Conservation (phyloP, 2,797 vertebrate species). For the Gymnoscopelus braueri region DNA sequence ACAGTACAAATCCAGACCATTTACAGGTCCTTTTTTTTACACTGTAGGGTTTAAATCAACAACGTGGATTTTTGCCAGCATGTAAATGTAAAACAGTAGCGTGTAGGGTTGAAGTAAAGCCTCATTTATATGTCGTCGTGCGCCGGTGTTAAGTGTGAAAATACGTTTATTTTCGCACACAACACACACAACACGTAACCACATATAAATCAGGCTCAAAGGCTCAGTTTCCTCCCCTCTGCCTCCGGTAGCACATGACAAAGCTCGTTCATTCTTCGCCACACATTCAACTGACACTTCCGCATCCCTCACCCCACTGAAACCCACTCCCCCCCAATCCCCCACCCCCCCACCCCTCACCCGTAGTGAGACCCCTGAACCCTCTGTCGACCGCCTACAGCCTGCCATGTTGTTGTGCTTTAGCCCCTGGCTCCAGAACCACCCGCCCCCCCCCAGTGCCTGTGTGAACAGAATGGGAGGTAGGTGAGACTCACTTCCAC, state of each 20-base stretch:
- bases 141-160: not conserved
- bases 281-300: slow-evolving; percentile 22
- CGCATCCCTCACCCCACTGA: not conserved
- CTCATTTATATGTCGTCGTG: not conserved
- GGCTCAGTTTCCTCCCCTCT: slow-evolving; percentile 49
- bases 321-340: slow-evolving; percentile 36
- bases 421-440: slow-evolving; percentile 50
- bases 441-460: slow-evolving; percentile 48
- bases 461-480: slow-evolving; percentile 43
- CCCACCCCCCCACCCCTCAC: slow-evolving; percentile 50
- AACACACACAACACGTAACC: too few relatives aligned
- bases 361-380: slow-evolving; percentile 49
- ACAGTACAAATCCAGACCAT: too few relatives aligned
- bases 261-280: slow-evolving; percentile 43
- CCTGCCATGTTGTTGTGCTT: slow-evolving; percentile 56
- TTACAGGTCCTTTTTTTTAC: too few relatives aligned
- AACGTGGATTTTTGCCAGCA: not conserved
- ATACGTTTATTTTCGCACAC: not conserved
- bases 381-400: slow-evolving; percentile 32
- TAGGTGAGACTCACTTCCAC: slow-evolving; percentile 7
- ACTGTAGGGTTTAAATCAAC: too few relatives aligned
- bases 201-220: slow-evolving; percentile 3
- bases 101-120: slow-evolving; percentile 54
- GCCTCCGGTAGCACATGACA: slow-evolving; percentile 32
- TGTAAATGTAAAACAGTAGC: slow-evolving; percentile 36